phyloP scores from a whole-genome alignment of 2,113 vertebrate species.

The Felis chaus region DNA sequence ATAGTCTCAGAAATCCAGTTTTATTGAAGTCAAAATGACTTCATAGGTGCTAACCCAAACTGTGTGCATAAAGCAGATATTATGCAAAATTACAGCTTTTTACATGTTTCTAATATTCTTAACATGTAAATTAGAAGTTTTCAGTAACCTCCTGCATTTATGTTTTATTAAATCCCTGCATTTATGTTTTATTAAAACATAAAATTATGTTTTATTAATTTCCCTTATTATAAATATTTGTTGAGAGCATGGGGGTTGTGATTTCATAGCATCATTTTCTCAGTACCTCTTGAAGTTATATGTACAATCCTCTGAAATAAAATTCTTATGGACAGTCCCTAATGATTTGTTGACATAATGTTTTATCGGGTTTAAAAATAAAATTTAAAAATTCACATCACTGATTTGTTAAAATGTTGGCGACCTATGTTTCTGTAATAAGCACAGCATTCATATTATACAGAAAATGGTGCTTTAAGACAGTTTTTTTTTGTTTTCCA shows the following conservation, averaged over 20 bases:
- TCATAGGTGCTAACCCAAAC: not conserved
- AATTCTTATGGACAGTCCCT: not conserved
- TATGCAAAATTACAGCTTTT: constrained; percentile 14
- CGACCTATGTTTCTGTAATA: not conserved
- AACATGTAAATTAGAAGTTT: not conserved
- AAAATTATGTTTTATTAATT: not conserved
- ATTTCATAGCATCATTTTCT: not conserved
- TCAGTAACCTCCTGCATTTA: not conserved
- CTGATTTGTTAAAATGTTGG: not conserved
- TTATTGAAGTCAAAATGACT: constrained; percentile 25
- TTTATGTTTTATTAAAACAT: not conserved
- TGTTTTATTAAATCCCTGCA: not conserved
- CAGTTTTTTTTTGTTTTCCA: not conserved
- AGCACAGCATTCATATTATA: not conserved
- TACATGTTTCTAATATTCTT: not conserved
- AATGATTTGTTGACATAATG: not conserved
- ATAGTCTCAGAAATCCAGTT: constrained; percentile 30
- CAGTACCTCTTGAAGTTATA: not conserved
- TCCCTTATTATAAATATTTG: not conserved
- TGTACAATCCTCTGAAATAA: not conserved
- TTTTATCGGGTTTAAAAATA: not conserved
- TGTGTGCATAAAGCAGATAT: not conserved
- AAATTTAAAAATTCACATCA: not conserved
- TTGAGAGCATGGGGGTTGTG: not conserved
- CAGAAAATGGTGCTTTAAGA: not conserved